These are phyloP conservation scores for Druon quercuslanigerum DNA, from an alignment of 1,140 invertebrate species.

Conservation along the genomic window DNA sequence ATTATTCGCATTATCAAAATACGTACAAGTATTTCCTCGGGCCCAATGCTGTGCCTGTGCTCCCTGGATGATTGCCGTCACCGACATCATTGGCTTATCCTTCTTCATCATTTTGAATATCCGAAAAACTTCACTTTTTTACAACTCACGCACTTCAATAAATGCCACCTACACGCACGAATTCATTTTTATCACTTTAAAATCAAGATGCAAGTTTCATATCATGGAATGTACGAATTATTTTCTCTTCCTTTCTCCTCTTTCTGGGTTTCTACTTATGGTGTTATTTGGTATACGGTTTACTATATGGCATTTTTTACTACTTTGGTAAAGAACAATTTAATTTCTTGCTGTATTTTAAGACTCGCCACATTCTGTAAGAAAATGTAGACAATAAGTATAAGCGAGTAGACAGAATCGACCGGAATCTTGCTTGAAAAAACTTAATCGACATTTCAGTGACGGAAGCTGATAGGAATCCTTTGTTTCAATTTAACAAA, in stretches of 20 bases:
- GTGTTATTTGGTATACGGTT: conserved; percentile 15
- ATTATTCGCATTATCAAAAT: conserved; percentile 36
- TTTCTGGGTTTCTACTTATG: background rate
- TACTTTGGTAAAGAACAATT: conserved; percentile 5
- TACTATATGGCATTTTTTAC: conserved; percentile 14
- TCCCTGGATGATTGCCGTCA: conserved; percentile 85
- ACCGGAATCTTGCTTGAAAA: no score
- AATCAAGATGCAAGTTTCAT: background rate
- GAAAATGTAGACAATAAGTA: background rate
- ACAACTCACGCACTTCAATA: background rate
- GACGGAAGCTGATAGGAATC: no score
- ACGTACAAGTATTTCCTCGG: conserved; percentile 74
- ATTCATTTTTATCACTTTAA: background rate
- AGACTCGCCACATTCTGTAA: background rate
- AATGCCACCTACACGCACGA: conserved; percentile 46
- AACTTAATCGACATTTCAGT: no score
- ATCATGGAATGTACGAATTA: background rate
- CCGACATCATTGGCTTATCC: conserved; percentile 89
- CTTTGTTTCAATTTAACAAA: no score
- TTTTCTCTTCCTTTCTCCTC: background rate
- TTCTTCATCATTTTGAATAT: conserved; percentile 83
- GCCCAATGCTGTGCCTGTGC: conserved; percentile 79
- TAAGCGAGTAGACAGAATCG: no score
- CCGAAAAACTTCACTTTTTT: conserved; percentile 37
- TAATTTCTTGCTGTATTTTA: background rate